These are phyloP conservation scores for Lepidurus packardi DNA, from an alignment of 1,140 invertebrate species.

Conservation along the genomic window DNA sequence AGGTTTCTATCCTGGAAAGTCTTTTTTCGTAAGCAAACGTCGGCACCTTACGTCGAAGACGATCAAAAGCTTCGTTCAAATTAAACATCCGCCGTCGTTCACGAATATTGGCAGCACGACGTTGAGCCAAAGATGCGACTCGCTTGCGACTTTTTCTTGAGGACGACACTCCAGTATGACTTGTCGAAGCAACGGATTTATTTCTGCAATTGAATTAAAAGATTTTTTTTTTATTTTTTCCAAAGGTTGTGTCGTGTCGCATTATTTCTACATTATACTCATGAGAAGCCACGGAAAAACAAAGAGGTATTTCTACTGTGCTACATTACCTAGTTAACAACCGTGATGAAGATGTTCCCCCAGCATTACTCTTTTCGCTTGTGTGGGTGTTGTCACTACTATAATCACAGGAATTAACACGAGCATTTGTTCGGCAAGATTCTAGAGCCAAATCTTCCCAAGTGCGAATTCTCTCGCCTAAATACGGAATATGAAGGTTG, in stretches of 20 bases:
- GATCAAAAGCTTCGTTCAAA: constrained; percentile 95
- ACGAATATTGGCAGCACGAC: constrained; percentile 87
- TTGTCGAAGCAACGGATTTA: not conserved
- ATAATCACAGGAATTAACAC: not conserved
- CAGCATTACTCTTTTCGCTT: constrained; percentile 32
- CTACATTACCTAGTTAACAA: constrained; percentile 36
- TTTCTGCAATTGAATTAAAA: not conserved
- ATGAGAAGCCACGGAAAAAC: not conserved
- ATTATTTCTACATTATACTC: not conserved
- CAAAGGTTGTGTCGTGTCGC: not conserved
- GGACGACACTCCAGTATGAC: constrained; percentile 1
- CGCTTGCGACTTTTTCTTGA: constrained; percentile 74
- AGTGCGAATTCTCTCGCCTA: not conserved
- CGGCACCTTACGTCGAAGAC: constrained; percentile 78
- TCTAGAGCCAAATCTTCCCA: not conserved
- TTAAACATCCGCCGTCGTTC: constrained; percentile 94
- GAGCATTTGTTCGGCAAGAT: not conserved
- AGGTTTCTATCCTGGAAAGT: constrained; percentile 93
- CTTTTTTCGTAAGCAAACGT: constrained; percentile 99
- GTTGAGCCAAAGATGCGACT: constrained; percentile 81
- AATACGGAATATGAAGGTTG: not conserved
- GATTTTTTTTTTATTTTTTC: no score
- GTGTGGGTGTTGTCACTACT: not conserved
- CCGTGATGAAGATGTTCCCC: constrained; percentile 36
- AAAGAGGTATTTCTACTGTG: constrained; percentile 28